Evolutionary conservation across 2,113 vertebrate species (phyloP), one percentile per base, ranked within the genome.

Genomic region (Chrysochloris asiatica): DNA sequence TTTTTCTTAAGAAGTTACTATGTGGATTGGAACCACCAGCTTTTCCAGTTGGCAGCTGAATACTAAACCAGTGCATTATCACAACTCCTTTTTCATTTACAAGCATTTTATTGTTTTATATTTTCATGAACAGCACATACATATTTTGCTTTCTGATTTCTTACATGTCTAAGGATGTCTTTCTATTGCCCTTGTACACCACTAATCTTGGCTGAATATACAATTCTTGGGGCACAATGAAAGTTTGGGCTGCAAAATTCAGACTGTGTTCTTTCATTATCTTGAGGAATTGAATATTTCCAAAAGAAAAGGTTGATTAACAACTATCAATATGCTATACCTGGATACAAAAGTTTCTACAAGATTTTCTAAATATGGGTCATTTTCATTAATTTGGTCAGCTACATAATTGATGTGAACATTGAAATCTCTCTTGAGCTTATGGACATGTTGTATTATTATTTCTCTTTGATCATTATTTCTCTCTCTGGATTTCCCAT

Each of bases 21-120:
- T 28, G 14, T 67, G 33, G 11, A 14, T 67, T n/a, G 33, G 16
- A 67, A 67, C 12, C 7, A 24, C 61, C 61, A 65, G 5, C 33
- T 16, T 67, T 16, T 36, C n/a, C 63, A 19, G 63, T n/a, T 36
- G 26, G 33, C 28, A 19, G 33, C 10, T 33, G 6, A 36, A 16
- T 17, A 33, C 63, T 67, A n/a, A 67, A 67, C 14, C 33, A 8
- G 1, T 17, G 63, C 17, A n/a, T 16, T 16, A n/a, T 9, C 33
- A 67, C 33, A 16, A 5, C 33, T 17, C 63, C 30, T 67, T 67
- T 17, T 33, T 87, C 36, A 28, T 28, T 85, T 90, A 52, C 92
- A 94, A 85, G 91, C 73, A 88, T 75, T 80, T 80, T 77, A 78
- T 93, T 93, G 73, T 93, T 94, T 78, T 89, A 38, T 95, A 43